These are phyloP conservation scores for Vicugna pacos DNA, from an alignment of 2,113 vertebrate genomes.

Conservation along the genomic window DNA sequence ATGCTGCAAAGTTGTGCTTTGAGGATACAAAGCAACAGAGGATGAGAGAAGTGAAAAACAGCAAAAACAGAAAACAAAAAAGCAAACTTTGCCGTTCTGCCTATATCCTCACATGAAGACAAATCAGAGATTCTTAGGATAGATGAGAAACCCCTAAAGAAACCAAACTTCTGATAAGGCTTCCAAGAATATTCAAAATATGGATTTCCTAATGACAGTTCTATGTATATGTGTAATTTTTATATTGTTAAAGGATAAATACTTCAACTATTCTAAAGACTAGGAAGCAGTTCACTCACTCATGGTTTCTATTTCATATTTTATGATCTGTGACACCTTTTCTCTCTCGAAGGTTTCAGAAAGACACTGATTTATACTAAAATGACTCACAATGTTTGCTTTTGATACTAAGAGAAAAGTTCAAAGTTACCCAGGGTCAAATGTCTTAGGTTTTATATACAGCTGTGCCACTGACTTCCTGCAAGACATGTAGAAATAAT, in stretches of 20 bases:
- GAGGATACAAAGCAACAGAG: neutral
- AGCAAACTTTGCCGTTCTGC: neutral
- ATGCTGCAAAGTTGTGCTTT: neutral
- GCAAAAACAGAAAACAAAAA: neutral
- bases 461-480: constrained; percentile 21
- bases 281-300: neutral
- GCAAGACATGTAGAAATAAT: neutral
- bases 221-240: neutral
- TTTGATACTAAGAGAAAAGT: constrained; percentile 37
- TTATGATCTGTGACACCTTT: constrained; percentile 26
- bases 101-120: neutral
- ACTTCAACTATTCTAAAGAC: neutral
- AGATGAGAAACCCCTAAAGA: neutral
- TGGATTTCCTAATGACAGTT: neutral
- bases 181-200: neutral
- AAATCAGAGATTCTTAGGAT: neutral
- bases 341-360: neutral
- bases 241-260: neutral
- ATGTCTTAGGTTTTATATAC: constrained; percentile 10
- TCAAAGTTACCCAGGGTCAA: constrained; percentile 37
- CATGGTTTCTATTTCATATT: neutral
- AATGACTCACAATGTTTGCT: constrained; percentile 52
- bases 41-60: neutral
- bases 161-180: neutral
- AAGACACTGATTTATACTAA: constrained; percentile 30